A percentile compares a stretch with the other conserved stretches of the same genome.
phyloP scores from a whole-genome alignment of 2,113 vertebrate genomes.

The Amphiprion ocellaris region DNA sequence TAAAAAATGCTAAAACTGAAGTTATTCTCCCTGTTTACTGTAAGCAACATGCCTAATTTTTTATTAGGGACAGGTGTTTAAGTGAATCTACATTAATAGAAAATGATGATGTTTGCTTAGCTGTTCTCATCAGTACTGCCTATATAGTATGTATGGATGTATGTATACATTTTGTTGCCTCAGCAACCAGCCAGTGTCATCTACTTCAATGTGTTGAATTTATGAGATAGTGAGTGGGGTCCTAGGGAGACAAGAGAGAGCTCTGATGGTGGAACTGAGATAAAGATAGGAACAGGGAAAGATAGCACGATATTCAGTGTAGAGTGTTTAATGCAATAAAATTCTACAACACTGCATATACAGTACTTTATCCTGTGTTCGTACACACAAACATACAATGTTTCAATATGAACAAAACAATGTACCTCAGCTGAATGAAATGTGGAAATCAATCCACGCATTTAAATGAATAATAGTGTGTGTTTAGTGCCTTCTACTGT shows the following conservation, averaged over 20 bases:
- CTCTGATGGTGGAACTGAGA: conserved; percentile 19
- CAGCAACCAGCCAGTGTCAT: conserved; percentile 60
- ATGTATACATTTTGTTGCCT: conserved; percentile 59
- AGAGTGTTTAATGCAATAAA: conserved; percentile 3
- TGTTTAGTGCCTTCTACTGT: conserved; percentile 17
- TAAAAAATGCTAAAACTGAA: too few relatives aligned
- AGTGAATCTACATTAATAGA: background rate
- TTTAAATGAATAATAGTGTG: background rate
- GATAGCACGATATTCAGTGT: background rate
- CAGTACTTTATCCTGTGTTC: background rate
- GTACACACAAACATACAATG: background rate
- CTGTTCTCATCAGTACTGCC: background rate
- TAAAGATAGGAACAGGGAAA: conserved; percentile 4
- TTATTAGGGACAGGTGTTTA: background rate
- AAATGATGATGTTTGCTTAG: background rate
- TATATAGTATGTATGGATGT: too few relatives aligned
- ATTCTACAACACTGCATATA: background rate
- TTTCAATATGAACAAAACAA: background rate
- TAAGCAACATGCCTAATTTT: background rate
- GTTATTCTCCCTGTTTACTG: background rate
- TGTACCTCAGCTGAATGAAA: background rate
- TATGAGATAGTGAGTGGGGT: conserved; percentile 26
- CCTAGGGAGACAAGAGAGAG: conserved; percentile 18
- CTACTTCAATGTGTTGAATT: conserved; percentile 41
- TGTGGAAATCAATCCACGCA: background rate